Evolutionary conservation across 1,140 invertebrate genomes (phyloP).

Genomic region (Asbolus verrucosus): DNA sequence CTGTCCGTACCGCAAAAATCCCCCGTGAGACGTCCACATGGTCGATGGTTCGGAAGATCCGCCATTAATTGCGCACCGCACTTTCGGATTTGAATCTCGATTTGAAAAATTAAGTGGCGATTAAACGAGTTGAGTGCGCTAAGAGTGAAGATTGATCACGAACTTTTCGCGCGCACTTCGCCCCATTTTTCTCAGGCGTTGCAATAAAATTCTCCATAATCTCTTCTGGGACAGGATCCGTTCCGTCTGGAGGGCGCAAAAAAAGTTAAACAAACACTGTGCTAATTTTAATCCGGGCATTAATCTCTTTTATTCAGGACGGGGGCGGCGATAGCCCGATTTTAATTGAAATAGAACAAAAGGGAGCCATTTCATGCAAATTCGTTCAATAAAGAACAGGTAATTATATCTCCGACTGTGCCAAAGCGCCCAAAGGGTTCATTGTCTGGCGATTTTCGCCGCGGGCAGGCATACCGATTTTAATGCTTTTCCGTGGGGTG

Average conservation of each 20-base stretch:
- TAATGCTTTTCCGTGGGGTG: too few species aligned
- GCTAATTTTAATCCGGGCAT: constrained; percentile 42
- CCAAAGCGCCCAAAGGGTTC: constrained; percentile 29
- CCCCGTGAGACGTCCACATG: too few species aligned
- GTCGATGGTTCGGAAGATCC: too few species aligned
- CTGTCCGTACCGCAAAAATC: too few species aligned
- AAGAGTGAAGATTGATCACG: background rate
- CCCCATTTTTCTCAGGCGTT: constrained; percentile 16
- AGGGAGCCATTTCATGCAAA: constrained; percentile 36
- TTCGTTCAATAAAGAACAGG: constrained; percentile 39
- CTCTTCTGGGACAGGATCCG: constrained; percentile 29
- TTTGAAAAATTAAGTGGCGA: constrained; percentile 8
- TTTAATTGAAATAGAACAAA: constrained; percentile 46
- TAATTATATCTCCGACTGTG: constrained; percentile 37
- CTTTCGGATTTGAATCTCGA: background rate
- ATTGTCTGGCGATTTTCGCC: constrained; percentile 30
- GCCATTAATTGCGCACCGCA: background rate
- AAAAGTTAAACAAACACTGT: constrained; percentile 37
- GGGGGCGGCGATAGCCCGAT: constrained; percentile 29
- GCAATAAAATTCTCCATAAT: constrained; percentile 35
- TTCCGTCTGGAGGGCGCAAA: constrained; percentile 24
- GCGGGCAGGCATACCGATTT: too few species aligned
- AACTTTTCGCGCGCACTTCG: background rate
- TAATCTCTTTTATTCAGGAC: constrained; percentile 36
- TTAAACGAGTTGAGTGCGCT: constrained; percentile 9